These are phyloP conservation scores for Cataglyphis rosenhaueri DNA, from an alignment of 2,888 invertebrate species.

Conservation along the genomic window DNA sequence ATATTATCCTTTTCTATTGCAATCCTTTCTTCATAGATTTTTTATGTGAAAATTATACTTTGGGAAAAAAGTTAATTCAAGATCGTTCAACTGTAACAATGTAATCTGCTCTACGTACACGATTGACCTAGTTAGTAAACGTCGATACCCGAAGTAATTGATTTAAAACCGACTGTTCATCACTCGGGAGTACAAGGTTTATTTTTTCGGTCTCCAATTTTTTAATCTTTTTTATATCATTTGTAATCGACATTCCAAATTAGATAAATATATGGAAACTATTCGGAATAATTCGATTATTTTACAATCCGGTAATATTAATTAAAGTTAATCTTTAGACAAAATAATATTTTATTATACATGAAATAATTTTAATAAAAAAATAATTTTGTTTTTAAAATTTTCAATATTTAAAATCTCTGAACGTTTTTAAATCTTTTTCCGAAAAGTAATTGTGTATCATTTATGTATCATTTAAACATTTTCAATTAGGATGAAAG, in stretches of 20 bases:
- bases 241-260: neutral
- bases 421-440: neutral
- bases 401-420: neutral
- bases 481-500: neutral
- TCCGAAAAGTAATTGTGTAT: neutral
- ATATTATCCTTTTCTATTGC: neutral
- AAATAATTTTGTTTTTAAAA: neutral
- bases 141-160: slow-evolving; percentile 41
- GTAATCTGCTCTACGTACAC: slow-evolving; percentile 36
- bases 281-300: neutral
- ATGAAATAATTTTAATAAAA: neutral
- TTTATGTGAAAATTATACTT: neutral
- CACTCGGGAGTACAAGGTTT: neutral
- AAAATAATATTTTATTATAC: neutral
- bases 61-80: slow-evolving; percentile 21
- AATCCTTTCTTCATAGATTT: neutral
- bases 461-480: neutral
- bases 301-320: neutral
- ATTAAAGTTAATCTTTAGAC: neutral
- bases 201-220: neutral
- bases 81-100: slow-evolving; percentile 16
- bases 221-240: neutral
- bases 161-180: slow-evolving; percentile 31
- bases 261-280: neutral
- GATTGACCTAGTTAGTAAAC: slow-evolving; percentile 33